Base-by-base conservation (phyloP, 2,797 vertebrate species). In the Urocyon cinereoargenteus region DNA sequence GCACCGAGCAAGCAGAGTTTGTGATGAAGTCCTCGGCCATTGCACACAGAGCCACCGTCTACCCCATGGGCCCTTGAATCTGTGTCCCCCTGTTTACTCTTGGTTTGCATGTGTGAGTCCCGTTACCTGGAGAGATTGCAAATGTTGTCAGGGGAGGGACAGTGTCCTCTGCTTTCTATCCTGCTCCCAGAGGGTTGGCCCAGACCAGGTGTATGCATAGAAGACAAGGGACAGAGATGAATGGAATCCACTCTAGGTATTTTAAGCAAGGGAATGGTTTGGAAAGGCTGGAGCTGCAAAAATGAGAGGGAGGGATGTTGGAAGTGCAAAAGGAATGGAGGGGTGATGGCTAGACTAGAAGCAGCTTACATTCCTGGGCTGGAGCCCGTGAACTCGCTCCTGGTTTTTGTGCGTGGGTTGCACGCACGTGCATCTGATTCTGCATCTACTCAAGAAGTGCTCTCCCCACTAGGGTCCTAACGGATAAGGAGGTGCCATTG, bases 21-120 rank as follows among this genome's bases (percentile, higher is more conserved):
- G 24, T 61, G 77, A 61, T 81, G n/a, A 78, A 70, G 26, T 31
- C 12, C 51, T 28, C 53, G 40, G 40, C 78, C 59, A 11, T 28
- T 14, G 8, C 82, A 72, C 26, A 24, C 1, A 28, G 16, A 88
- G 26, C 68, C 53, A 24, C 18, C 21, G 1, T 94, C 45, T 84
- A 19, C 31, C 14, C 64, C 2, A 55, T 64, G 3, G 64, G 70
- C 19, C 64, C 28, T 94, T 87, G 61, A 36, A 2, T 92, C 0
- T 70, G 2, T 75, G 90, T 57, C 90, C 24, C 81, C 40, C 78
- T 75, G 11, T 95, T 87, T 90, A 45, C 45, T 86, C 28, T 68
- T 92, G 49, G 78, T 83, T 96, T 57, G 53, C 24, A 64, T 85
- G 51, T 34, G 57, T 91, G 73, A 14, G 6, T 81, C 95, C 84